phyloP scores from a whole-genome alignment of 53 echinoderm and acorn worm species.

The Hippasteria phrygiana region DNA sequence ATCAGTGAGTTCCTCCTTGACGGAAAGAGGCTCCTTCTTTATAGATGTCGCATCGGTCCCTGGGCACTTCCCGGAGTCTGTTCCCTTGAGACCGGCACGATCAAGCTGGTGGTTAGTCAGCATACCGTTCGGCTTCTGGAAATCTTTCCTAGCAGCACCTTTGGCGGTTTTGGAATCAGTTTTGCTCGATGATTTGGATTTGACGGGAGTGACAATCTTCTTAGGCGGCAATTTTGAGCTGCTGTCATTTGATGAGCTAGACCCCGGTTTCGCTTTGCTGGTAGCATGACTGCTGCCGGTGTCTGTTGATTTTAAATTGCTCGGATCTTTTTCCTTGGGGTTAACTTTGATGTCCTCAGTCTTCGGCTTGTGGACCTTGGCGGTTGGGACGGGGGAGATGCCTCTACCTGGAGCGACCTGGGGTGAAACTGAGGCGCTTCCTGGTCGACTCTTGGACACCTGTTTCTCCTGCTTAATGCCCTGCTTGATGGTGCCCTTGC shows the following conservation, averaged over 20 bases:
- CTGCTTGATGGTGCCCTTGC: constrained; percentile 4
- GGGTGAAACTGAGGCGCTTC: constrained; percentile 17
- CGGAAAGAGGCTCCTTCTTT: constrained; percentile 3
- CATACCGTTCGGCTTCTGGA: constrained; percentile 20
- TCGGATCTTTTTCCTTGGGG: constrained; percentile 10
- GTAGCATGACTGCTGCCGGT: background rate
- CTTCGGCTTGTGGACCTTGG: constrained; percentile 10
- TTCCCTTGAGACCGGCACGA: background rate
- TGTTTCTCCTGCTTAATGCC: background rate
- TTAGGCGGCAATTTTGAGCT: constrained; percentile 28
- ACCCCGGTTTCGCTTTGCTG: background rate
- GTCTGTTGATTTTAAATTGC: background rate
- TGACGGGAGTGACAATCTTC: constrained; percentile 29
- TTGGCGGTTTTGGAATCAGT: background rate
- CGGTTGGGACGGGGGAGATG: background rate
- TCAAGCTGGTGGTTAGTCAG: constrained; percentile 10
- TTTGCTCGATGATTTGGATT: constrained; percentile 16
- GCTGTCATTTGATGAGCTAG: constrained; percentile 24
- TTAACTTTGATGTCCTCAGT: constrained; percentile 8
- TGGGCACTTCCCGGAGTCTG: background rate
- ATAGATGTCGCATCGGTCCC: background rate
- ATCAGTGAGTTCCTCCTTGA: constrained; percentile 11
- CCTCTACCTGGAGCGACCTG: background rate
- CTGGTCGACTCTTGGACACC: constrained; percentile 10
- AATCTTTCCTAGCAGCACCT: constrained; percentile 3